These are phyloP conservation scores for Alloscopus bannaensis DNA, from an alignment of 2,888 invertebrate species.

Conservation along the genomic window DNA sequence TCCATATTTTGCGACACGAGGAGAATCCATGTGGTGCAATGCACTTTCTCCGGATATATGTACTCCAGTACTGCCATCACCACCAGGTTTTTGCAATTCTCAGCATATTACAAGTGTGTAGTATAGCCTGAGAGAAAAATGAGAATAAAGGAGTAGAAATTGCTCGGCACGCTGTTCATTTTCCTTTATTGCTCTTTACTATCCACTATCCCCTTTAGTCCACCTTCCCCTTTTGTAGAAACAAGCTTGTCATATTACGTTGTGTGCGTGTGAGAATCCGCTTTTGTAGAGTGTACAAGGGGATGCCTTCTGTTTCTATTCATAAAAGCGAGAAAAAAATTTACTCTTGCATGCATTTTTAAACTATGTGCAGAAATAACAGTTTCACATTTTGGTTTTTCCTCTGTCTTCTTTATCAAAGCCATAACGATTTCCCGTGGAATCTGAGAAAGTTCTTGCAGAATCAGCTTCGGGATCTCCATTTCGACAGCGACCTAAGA, in stretches of 20 bases:
- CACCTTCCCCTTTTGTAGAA: background rate
- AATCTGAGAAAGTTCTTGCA: slow-evolving; percentile 72
- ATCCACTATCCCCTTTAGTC: slow-evolving; percentile 13
- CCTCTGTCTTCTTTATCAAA: slow-evolving; percentile 51
- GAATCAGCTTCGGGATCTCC: slow-evolving; percentile 73
- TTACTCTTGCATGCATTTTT: slow-evolving; percentile 35
- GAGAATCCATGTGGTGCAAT: slow-evolving; percentile 27
- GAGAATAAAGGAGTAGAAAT: slow-evolving; percentile 51
- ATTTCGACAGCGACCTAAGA: slow-evolving; percentile 73
- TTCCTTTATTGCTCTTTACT: slow-evolving; percentile 50
- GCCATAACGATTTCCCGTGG: slow-evolving; percentile 74
- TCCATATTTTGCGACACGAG: slow-evolving; percentile 3
- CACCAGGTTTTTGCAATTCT: slow-evolving; percentile 54
- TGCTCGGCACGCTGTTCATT: slow-evolving; percentile 50
- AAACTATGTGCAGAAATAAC: slow-evolving; percentile 39
- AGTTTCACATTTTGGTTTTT: slow-evolving; percentile 39
- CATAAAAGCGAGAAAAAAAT: slow-evolving; percentile 18
- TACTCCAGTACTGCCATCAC: background rate
- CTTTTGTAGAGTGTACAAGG: too few relatives aligned
- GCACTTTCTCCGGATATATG: slow-evolving; percentile 29
- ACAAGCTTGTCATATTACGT: background rate
- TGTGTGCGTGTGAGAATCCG: too few relatives aligned
- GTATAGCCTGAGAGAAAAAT: slow-evolving; percentile 47
- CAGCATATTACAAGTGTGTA: slow-evolving; percentile 43
- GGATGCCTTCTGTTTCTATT: slow-evolving; percentile 23